phyloP scores from a whole-genome alignment of 2,113 vertebrate genomes.

The Neodontobutis hainanensis region DNA sequence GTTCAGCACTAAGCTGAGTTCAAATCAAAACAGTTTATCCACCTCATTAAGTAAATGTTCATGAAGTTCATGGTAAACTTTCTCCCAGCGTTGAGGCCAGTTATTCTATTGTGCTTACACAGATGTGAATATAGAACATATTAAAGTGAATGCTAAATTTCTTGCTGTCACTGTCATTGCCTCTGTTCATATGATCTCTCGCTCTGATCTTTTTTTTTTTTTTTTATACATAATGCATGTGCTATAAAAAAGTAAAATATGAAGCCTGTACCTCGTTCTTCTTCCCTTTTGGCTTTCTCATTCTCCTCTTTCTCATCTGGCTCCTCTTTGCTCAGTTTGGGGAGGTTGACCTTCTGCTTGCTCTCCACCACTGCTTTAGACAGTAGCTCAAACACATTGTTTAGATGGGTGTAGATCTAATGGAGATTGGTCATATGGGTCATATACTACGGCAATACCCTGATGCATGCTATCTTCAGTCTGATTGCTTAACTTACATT shows the following conservation, averaged over 20 bases:
- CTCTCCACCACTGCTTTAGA: conserved; percentile 78
- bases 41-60: too few relatives aligned
- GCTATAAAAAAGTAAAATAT: neutral
- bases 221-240: conserved; percentile 14
- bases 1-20: too few relatives aligned
- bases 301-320: conserved; percentile 72
- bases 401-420: conserved; percentile 78
- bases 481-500: neutral
- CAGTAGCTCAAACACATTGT: conserved; percentile 80
- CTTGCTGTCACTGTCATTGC: neutral
- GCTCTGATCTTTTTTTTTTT: conserved; percentile 15
- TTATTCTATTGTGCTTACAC: too few relatives aligned
- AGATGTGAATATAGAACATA: neutral
- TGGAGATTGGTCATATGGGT: too few relatives aligned
- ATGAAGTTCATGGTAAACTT: neutral
- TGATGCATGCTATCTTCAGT: too few relatives aligned
- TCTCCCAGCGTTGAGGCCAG: neutral
- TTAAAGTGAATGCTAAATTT: neutral
- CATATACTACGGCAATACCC: too few relatives aligned
- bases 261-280: conserved; percentile 58
- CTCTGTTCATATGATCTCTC: neutral
- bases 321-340: conserved; percentile 72
- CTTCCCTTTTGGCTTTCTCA: conserved; percentile 67
- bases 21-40: too few relatives aligned
- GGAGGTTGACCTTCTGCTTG: conserved; percentile 78